Evolutionary conservation across 2,113 vertebrate species (phyloP).

Genomic region (Gadus macrocephalus): DNA sequence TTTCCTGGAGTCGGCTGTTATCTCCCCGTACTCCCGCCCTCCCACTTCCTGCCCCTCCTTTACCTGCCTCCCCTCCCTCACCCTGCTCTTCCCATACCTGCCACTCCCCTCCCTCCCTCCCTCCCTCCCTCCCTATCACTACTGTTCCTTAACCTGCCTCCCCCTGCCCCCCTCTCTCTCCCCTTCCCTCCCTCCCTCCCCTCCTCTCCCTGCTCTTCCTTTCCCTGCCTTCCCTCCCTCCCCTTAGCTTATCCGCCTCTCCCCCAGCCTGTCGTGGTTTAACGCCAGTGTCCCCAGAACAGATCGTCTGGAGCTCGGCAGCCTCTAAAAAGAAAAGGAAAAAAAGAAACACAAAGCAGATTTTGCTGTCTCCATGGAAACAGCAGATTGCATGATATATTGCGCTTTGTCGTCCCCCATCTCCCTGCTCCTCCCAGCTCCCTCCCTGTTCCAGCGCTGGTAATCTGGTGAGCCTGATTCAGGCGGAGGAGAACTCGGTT

Average conservation of each 20-base stretch:
- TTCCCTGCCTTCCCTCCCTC: slow-evolving; percentile 18
- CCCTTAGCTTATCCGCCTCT: slow-evolving; percentile 1
- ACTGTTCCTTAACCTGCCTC: not conserved
- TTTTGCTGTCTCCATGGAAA: slow-evolving; percentile 59
- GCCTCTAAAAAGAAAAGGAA: slow-evolving; percentile 9
- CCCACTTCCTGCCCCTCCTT: slow-evolving; percentile 14
- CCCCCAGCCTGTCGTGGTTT: slow-evolving; percentile 18
- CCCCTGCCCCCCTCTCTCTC: slow-evolving; percentile 8
- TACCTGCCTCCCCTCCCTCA: slow-evolving; percentile 16
- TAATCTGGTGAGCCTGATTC: not conserved
- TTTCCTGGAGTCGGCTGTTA: slow-evolving; percentile 5
- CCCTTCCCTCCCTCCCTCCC: too few species aligned
- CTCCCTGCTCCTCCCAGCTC: not conserved
- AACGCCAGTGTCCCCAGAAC: slow-evolving; percentile 35
- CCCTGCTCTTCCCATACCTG: too few species aligned
- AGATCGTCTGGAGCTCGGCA: slow-evolving; percentile 13
- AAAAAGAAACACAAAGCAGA: slow-evolving; percentile 41
- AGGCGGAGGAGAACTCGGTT: not conserved
- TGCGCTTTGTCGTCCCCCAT: slow-evolving; percentile 26
- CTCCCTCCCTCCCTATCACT: too few species aligned
- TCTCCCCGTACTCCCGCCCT: not conserved
- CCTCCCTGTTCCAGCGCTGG: slow-evolving; percentile 15
- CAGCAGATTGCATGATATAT: slow-evolving; percentile 46
- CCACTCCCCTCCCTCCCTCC: not conserved
- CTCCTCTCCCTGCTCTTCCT: slow-evolving; percentile 15